A percentile compares a stretch with the other conserved stretches of the same genome.
phyloP scores from a whole-genome alignment of 2,797 vertebrate species.

The Tenualosa ilisha region DNA sequence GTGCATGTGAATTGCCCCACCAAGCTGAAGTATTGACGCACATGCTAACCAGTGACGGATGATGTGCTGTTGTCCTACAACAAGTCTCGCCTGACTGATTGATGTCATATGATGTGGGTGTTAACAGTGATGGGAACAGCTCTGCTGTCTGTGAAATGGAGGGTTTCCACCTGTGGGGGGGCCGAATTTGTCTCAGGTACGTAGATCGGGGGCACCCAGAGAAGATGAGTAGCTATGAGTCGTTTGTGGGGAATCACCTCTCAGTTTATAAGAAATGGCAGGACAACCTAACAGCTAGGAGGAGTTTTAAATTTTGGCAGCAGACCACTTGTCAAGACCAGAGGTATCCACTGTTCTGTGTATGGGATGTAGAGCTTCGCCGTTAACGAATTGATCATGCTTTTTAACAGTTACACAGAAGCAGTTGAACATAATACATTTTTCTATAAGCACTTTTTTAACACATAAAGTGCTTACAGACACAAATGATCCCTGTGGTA shows the following conservation, averaged over 20 bases:
- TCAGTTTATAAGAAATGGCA: background rate
- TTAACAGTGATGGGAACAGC: background rate
- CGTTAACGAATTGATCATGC: background rate
- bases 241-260: background rate
- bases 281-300: background rate
- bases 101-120: background rate
- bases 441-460: too few species aligned
- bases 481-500: too few species aligned
- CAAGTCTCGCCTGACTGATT: background rate
- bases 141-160: background rate
- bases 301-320: background rate
- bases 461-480: too few species aligned
- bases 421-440: too few species aligned
- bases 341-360: background rate
- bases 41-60: constrained; percentile 4
- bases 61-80: background rate
- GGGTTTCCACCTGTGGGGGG: background rate
- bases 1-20: constrained; percentile 2
- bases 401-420: too few species aligned
- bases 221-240: background rate
- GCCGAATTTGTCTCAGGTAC: background rate
- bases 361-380: background rate
- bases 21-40: background rate
- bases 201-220: background rate
- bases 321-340: background rate